A percentile compares a stretch with the other conserved stretches of the same genome.
Evolutionary conservation across 2,888 invertebrate genomes (phyloP).

Genomic region (Taenaris catops): DNA sequence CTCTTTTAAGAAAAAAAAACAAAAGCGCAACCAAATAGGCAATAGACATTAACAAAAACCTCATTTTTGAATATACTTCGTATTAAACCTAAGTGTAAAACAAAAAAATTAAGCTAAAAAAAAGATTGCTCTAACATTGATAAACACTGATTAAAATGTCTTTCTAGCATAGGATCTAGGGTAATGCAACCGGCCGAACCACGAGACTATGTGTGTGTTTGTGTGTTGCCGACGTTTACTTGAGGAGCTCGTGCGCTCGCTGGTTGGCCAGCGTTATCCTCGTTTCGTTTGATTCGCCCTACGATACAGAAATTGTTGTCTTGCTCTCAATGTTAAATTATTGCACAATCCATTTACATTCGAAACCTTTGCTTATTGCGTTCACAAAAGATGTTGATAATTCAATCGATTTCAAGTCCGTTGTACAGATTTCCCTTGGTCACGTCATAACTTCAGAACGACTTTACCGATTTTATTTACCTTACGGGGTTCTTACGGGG

Average conservation of each 20-base stretch:
- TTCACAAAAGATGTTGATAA: not conserved
- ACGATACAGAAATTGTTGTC: conserved; percentile 49
- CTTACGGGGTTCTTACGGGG: no score
- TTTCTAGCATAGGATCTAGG: conserved; percentile 3
- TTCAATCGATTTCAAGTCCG: conserved; percentile 13
- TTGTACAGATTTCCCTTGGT: no score
- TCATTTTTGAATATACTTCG: no score
- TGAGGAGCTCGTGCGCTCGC: conserved; percentile 97
- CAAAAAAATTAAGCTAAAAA: no score
- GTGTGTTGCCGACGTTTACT: conserved; percentile 82
- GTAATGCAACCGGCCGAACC: conserved; percentile 33
- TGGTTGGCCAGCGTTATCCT: conserved; percentile 98
- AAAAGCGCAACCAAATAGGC: no score
- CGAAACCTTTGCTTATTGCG: conserved; percentile 17
- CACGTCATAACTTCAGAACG: no score
- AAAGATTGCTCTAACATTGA: no score
- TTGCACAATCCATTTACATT: conserved; percentile 31
- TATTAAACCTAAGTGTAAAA: no score
- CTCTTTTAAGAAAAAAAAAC: no score
- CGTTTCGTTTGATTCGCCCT: conserved; percentile 94
- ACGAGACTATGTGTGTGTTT: conserved; percentile 61
- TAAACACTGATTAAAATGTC: conserved; percentile 10
- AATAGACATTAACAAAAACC: no score
- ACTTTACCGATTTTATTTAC: no score
- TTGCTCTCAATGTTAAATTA: conserved; percentile 49